Conservation (phyloP, 2,888 invertebrate species). For the Agrenia bidenticulata region DNA sequence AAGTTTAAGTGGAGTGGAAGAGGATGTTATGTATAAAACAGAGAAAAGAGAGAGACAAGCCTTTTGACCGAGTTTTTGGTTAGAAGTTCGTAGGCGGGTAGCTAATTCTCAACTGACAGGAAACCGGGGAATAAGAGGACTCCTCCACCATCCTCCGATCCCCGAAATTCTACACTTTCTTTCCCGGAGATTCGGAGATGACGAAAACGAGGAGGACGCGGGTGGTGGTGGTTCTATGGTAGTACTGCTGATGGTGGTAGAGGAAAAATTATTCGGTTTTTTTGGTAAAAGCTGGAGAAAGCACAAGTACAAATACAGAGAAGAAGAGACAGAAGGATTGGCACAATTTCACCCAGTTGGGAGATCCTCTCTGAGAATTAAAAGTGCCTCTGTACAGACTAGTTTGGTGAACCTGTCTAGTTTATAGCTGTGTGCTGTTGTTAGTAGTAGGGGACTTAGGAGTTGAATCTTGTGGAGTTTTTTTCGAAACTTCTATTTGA, state of each 20-base stretch:
- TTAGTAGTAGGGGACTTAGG: neutral
- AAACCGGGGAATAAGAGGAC: neutral
- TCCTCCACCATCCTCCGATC: neutral
- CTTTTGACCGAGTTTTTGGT: neutral
- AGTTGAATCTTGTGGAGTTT: neutral
- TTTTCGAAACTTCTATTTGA: neutral
- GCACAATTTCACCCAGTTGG: neutral
- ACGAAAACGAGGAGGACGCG: neutral
- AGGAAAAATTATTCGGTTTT: no score
- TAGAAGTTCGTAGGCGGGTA: neutral
- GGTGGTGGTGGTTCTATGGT: neutral
- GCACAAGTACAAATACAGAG: no score
- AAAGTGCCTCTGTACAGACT: neutral
- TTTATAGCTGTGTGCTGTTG: no score
- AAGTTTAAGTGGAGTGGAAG: neutral
- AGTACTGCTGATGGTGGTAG: neutral
- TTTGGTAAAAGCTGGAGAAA: no score
- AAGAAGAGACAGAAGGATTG: neutral
- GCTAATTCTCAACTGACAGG: conserved; percentile 14
- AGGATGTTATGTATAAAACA: neutral
- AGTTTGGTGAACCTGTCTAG: no score
- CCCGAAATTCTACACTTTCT: neutral
- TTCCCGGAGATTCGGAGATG: neutral
- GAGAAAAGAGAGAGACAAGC: neutral
- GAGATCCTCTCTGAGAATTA: neutral